A percentile compares a stretch with the other conserved stretches of the same genome.
Conservation (phyloP, 2,888 invertebrate species). For the Spilosoma lubricipeda region DNA sequence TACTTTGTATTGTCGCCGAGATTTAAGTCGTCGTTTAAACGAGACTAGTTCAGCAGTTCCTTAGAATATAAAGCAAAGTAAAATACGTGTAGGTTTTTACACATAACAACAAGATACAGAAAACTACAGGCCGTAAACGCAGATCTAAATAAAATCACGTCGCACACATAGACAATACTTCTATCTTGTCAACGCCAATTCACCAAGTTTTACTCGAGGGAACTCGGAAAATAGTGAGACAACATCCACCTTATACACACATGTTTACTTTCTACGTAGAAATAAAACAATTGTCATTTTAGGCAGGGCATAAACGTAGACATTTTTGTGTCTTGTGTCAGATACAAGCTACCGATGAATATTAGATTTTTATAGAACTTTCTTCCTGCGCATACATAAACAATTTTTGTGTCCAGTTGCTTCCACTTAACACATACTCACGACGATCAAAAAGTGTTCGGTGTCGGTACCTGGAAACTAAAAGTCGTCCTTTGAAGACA, state of each 20-base stretch:
- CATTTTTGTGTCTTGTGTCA: too few species aligned
- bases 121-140: slow-evolving; percentile 16
- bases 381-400: too few species aligned
- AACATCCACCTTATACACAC: slow-evolving; percentile 24
- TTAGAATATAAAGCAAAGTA: not conserved
- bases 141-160: slow-evolving; percentile 33
- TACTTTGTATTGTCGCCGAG: too few species aligned
- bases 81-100: not conserved
- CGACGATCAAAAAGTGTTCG: too few species aligned
- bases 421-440: too few species aligned
- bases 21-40: too few species aligned
- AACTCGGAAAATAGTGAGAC: slow-evolving; percentile 22
- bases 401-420: too few species aligned
- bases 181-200: slow-evolving; percentile 40
- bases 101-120: not conserved
- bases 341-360: too few species aligned
- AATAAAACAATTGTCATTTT: slow-evolving; percentile 10
- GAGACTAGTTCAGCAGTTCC: not conserved
- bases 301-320: too few species aligned
- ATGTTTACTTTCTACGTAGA: slow-evolving; percentile 15
- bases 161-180: slow-evolving; percentile 30
- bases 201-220: slow-evolving; percentile 35
- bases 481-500: too few species aligned
- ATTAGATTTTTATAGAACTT: too few species aligned
- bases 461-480: too few species aligned